These are phyloP conservation scores for Tanaodytes sp. DNA, from an alignment of 2,888 invertebrate genomes.

Conservation along the genomic window DNA sequence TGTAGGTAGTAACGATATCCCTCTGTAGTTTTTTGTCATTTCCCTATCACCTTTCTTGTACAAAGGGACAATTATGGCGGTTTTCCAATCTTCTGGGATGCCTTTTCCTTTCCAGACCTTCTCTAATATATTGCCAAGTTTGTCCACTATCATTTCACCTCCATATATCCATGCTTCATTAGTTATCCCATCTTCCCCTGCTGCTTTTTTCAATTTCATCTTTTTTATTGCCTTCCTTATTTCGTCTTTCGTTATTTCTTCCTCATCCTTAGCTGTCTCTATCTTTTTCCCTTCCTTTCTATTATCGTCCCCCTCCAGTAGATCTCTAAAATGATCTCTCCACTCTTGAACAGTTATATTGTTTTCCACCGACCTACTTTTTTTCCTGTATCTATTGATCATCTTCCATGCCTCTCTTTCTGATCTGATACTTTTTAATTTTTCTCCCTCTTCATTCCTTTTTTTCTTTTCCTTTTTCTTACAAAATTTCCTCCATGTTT, in stretches of 20 bases:
- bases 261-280: background rate
- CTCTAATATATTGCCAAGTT: too few relatives aligned
- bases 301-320: background rate
- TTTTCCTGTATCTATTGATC: slow-evolving; percentile 3
- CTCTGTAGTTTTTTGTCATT: too few relatives aligned
- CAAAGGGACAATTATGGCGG: too few relatives aligned
- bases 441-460: background rate
- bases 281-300: background rate
- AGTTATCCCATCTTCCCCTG: background rate
- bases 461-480: background rate
- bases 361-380: background rate
- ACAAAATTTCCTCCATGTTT: background rate
- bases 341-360: background rate
- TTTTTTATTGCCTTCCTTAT: background rate
- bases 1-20: too few relatives aligned
- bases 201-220: slow-evolving; percentile 5
- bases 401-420: background rate
- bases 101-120: too few relatives aligned
- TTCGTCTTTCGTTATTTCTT: background rate
- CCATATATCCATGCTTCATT: too few relatives aligned
- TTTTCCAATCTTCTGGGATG: too few relatives aligned
- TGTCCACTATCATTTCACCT: too few relatives aligned
- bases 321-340: background rate
- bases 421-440: background rate
- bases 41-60: too few relatives aligned